A percentile compares a stretch with the other conserved stretches of the same genome.
These are phyloP conservation scores for Enteromius thamalakanensis DNA, from an alignment of 2,797 vertebrate genomes.

Conservation along the genomic window DNA sequence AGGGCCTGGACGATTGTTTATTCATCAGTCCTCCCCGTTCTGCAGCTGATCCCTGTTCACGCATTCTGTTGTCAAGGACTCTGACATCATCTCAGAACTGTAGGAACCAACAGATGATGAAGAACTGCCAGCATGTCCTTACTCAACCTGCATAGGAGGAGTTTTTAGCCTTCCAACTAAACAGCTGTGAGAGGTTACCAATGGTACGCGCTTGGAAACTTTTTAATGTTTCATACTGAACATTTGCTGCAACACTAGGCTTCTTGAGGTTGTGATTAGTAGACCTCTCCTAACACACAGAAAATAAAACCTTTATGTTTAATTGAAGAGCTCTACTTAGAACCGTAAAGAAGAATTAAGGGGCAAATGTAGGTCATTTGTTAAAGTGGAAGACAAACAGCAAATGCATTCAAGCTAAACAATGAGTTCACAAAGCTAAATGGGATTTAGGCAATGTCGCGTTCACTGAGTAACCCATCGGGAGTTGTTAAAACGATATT, in stretches of 20 bases:
- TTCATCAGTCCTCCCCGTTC: constrained; percentile 53
- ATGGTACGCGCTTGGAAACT: constrained; percentile 1
- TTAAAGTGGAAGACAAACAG: constrained; percentile 6
- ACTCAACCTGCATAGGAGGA: background rate
- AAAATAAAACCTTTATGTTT: constrained; percentile 13
- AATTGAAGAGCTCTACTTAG: background rate
- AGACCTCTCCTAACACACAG: background rate
- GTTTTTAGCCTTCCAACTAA: constrained; percentile 8
- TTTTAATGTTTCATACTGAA: constrained; percentile 33
- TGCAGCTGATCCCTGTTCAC: constrained; percentile 51
- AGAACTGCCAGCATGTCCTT: constrained; percentile 8
- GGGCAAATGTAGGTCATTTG: background rate
- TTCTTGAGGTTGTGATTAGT: background rate
- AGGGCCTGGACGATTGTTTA: constrained; percentile 54
- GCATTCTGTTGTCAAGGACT: constrained; percentile 54
- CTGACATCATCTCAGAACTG: constrained; percentile 46
- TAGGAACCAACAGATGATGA: constrained; percentile 45
- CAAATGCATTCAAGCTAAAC: constrained; percentile 47
- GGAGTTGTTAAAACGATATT: constrained; percentile 54
- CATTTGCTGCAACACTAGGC: constrained; percentile 6
- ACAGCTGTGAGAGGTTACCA: constrained; percentile 8
- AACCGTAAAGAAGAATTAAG: constrained; percentile 2
- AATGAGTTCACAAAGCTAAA: constrained; percentile 34
- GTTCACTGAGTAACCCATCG: constrained; percentile 39
- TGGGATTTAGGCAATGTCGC: constrained; percentile 10